Base-by-base conservation (phyloP, 2,888 invertebrate genomes). In the Candidula unifasciata region DNA sequence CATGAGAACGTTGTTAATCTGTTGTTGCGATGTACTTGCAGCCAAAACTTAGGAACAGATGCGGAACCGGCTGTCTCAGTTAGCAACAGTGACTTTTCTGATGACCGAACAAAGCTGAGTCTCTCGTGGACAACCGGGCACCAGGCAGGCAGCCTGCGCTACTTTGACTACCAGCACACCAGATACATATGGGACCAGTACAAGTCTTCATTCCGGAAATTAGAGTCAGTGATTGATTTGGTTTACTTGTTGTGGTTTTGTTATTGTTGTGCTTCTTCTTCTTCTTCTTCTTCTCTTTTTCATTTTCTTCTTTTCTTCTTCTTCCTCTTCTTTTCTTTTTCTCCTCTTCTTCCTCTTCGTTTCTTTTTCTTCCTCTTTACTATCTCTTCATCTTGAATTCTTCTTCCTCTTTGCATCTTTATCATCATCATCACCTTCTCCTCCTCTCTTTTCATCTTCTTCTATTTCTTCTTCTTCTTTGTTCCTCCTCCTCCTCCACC, bases 141-240 rank as follows among this genome's bases (percentile, higher is more conserved):
- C 13, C 73, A 64, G 18, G 66, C 74, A 60, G 84, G 83, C 24
- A 82, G 83, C 24, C 18, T 87, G 64, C 85, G 86, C 16, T 93
- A 91, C 87, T 92, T 93, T 87, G 93, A 93, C 78, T 91, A 91
- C 84, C 91, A 92, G 71, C 90, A 93, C 85, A 87, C 91, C 16
- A 87, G 93, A n/a, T 93, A 92, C 86, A 85, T 92, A 8, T 93
- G 93, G 93, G 89, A 91, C 79, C 86, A 88, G 30, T 87, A 88
- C 24, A 66, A 83, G 3, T 84, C 87, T 16, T 81, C 88, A 21
- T 93, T 91, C 86, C 85, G 81, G 33, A 88, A 87, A 84, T 88
- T 93, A 18, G 88, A 89, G 92, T 92, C 88, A 88, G 91, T 88
- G 10, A 44, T 44, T 44, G n/a, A 27, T 68, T 27, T n/a, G 16